Conservation (phyloP, 2,888 invertebrate species). For the Microctonus aethiopoides region DNA sequence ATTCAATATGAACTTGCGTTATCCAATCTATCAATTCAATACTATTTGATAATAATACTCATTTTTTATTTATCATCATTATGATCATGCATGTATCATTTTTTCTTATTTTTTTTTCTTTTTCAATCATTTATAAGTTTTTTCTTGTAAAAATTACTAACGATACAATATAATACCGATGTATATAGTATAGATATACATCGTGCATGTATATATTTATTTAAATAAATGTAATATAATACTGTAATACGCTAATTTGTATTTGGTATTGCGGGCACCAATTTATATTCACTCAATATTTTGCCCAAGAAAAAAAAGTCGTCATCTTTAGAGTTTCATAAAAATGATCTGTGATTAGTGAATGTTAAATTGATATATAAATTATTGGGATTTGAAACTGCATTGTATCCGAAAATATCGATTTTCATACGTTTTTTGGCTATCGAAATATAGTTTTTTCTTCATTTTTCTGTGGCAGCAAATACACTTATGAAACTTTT, state of each 20-base stretch:
- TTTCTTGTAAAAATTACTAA: slow-evolving; percentile 26
- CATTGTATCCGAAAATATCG: slow-evolving; percentile 23
- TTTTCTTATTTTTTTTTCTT: no score
- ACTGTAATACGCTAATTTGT: background rate
- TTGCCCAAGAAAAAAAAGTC: background rate
- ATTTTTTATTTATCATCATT: background rate
- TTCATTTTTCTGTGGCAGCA: background rate
- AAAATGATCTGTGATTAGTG: background rate
- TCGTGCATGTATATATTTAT: background rate
- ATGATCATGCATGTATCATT: no score
- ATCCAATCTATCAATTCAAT: background rate
- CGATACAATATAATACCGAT: slow-evolving; percentile 26
- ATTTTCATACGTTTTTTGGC: background rate
- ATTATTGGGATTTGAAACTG: slow-evolving; percentile 1
- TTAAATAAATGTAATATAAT: slow-evolving; percentile 26
- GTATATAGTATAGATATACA: no score
- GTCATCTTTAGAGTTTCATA: background rate
- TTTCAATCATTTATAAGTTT: slow-evolving; percentile 11
- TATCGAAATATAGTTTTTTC: background rate
- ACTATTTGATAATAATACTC: background rate
- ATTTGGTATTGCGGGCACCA: background rate
- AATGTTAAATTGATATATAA: slow-evolving; percentile 6
- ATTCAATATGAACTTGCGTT: slow-evolving; percentile 33
- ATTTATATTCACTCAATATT: background rate
- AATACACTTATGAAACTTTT: background rate